Evolutionary conservation across 2,113 vertebrate species (phyloP).

Genomic region (Tragelaphus strepsiceros): DNA sequence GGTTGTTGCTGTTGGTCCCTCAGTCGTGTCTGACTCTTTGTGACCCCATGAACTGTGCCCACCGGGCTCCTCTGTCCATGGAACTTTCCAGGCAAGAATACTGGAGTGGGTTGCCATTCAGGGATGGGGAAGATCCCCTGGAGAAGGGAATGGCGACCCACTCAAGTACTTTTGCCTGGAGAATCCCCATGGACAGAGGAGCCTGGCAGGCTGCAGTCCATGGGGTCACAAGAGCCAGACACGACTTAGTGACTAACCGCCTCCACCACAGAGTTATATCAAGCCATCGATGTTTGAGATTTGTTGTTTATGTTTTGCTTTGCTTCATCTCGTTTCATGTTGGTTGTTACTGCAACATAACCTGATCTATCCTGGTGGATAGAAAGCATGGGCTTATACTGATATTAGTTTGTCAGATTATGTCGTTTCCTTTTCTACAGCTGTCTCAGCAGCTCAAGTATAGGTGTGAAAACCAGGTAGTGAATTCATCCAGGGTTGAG

Average conservation of each 20-base stretch:
- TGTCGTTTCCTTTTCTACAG: background rate
- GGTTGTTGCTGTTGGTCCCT: background rate
- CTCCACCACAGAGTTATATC: background rate
- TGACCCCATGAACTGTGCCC: background rate
- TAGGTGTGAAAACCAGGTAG: background rate
- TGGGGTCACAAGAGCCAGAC: accelerated
- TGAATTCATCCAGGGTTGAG: background rate
- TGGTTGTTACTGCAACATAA: background rate
- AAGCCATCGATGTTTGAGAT: background rate
- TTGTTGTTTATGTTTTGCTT: background rate
- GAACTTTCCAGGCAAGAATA: background rate
- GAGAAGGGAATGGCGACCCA: background rate
- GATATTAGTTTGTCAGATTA: background rate
- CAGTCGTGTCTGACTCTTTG: accelerated
- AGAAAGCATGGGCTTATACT: background rate
- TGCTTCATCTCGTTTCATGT: background rate
- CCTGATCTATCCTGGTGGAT: background rate
- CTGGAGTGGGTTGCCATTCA: background rate
- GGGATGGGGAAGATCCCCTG: background rate
- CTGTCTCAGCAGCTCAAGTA: background rate
- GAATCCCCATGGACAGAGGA: background rate
- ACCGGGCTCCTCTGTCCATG: background rate
- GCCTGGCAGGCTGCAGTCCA: background rate
- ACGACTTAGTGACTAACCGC: accelerated
- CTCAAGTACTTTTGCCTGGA: background rate